These are phyloP conservation scores for Nephrotoma flavescens DNA, from an alignment of 2,888 invertebrate genomes.

Conservation along the genomic window DNA sequence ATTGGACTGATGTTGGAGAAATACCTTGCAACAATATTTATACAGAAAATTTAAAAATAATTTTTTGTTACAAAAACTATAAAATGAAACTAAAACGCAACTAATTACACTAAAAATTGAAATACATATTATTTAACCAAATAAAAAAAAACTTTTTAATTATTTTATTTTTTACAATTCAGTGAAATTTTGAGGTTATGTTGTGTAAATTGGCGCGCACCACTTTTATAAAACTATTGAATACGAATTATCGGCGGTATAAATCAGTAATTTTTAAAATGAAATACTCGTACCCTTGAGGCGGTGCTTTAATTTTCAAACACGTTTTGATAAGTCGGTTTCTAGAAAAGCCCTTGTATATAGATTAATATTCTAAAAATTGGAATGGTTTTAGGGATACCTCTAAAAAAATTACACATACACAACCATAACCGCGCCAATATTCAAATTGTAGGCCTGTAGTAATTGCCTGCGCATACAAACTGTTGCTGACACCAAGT, in stretches of 20 bases:
- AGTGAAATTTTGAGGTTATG: not conserved
- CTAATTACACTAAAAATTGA: not conserved
- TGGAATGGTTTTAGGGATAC: no score
- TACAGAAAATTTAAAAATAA: not conserved
- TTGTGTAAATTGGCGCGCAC: not conserved
- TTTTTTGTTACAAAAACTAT: not conserved
- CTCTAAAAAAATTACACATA: no score
- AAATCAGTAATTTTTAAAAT: no score
- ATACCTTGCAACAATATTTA: conserved; percentile 2
- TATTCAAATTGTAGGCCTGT: no score
- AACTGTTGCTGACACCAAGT: no score
- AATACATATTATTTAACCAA: not conserved
- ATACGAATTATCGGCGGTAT: not conserved
- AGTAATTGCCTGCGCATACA: no score
- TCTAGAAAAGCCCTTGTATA: no score
- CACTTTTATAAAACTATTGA: not conserved
- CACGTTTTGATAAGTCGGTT: no score
- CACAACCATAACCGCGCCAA: no score
- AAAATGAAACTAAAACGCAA: not conserved
- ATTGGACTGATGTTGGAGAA: not conserved
- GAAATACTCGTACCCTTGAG: no score
- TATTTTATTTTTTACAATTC: not conserved
- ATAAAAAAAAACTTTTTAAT: not conserved
- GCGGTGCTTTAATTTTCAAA: no score
- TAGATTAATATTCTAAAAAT: no score